Evolutionary conservation across 2,888 invertebrate species (phyloP).

Genomic region (Malachius bipustulatus): DNA sequence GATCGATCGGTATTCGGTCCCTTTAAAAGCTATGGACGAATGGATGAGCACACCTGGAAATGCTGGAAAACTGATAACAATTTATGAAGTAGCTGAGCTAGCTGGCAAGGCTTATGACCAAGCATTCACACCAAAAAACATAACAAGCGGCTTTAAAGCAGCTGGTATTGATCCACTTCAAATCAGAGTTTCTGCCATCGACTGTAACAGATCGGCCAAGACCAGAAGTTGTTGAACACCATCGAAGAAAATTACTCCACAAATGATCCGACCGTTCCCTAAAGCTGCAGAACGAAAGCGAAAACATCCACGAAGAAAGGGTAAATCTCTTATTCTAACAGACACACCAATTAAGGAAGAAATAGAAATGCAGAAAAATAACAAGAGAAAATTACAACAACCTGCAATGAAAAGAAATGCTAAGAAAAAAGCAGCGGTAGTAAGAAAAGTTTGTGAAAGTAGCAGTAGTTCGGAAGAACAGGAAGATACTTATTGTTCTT

Average conservation of each 20-base stretch:
- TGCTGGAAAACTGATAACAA: conserved; percentile 5
- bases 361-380: conserved; percentile 13
- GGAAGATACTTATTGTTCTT: no score
- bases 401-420: no score
- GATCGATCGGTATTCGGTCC: conserved; percentile 7
- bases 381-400: conserved; percentile 13
- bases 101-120: conserved; percentile 4
- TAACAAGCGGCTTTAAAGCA: neutral
- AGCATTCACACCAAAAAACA: conserved; percentile 1
- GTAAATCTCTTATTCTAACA: conserved; percentile 23
- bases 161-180: conserved; percentile 6
- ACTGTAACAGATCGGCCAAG: no score
- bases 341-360: conserved; percentile 24
- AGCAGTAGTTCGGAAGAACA: no score
- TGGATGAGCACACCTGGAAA: conserved; percentile 4
- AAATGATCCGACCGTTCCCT: conserved; percentile 12
- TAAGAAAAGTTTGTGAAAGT: no score
- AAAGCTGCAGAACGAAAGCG: conserved; percentile 21
- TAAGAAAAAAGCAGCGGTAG: no score
- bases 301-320: conserved; percentile 21
- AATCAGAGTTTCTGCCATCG: no score
- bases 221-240: no score
- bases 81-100: conserved; percentile 7
- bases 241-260: no score
- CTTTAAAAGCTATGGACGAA: conserved; percentile 4